Evolutionary conservation across 2,113 vertebrate genomes (phyloP).

Genomic region (Ictalurus furcatus): DNA sequence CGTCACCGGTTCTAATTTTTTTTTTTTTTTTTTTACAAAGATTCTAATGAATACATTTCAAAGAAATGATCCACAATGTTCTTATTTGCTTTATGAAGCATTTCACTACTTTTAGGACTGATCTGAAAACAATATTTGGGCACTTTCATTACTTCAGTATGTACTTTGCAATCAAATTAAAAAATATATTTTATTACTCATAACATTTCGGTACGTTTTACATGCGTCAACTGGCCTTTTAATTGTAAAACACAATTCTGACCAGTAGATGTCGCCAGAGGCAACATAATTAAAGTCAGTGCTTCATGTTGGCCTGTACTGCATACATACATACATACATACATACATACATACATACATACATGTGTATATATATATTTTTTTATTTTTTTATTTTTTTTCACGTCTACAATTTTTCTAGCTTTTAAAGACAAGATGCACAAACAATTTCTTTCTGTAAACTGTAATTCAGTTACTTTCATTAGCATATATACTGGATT

Average conservation of each 20-base stretch:
- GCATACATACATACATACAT: too few relatives aligned
- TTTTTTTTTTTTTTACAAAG: neutral
- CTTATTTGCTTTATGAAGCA: neutral
- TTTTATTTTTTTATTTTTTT: neutral
- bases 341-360: too few relatives aligned
- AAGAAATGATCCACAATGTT: neutral
- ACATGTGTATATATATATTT: too few relatives aligned
- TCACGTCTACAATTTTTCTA: neutral
- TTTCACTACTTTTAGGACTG: neutral
- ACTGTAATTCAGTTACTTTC: neutral
- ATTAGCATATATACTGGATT: neutral
- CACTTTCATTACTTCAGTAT: neutral
- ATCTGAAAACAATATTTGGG: neutral
- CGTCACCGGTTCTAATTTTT: neutral
- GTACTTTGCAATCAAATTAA: neutral
- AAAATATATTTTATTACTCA: neutral
- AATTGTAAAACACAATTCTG: conserved; percentile 38
- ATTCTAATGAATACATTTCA: neutral
- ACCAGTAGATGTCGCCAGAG: conserved; percentile 61
- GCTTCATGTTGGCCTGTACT: neutral
- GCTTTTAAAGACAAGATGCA: neutral
- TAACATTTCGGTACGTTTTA: neutral
- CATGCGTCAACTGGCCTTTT: neutral
- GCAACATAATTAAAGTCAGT: neutral
- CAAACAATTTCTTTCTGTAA: neutral